Base-by-base conservation (phyloP, 2,888 invertebrate species). In the Furcula furcula region DNA sequence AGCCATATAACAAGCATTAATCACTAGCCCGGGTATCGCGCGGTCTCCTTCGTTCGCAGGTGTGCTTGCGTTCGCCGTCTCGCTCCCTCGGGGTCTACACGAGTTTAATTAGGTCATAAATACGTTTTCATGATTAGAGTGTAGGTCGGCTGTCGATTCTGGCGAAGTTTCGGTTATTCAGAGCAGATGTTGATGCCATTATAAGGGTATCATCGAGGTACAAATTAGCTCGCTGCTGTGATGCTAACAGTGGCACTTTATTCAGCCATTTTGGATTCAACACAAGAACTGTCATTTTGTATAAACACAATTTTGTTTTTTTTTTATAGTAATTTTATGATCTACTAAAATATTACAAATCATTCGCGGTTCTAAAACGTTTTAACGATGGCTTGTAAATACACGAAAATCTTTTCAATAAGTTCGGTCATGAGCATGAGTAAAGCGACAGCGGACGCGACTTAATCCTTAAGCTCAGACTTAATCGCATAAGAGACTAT, bases 1-100 rank as follows among this genome's bases (percentile, higher is more conserved):
- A 91, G 90, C 91, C 91, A 91, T 91, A 91, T 90, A 91, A 91
- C 88, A 82, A 82, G 87, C 81, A 91, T 92, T 92, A 92, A 92
- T 92, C 91, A 92, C 89, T 70, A 66, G 65, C 55, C 63, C 59
- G 70, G 80, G 72, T 63, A 60, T 61, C 56, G 38, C 36, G 52
- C 53, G 44, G 46, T 80, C 79, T 68, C 75, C 48, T 56, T 85
- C 67, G 36, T 52, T 46, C 78, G 37, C 43, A 36, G 40, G 25
- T 9, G 26, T 33, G 31, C 29, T 29, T 16, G 43, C 21, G 44
- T 65, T 40, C 47, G 22, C 41, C 33, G 55, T 80, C 78, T 51
- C 63, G 36, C 48, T 80, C 72, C 31, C 48, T 34, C 64, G 59
- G 53, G 55, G 51, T 55, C 78, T 85, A 80, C 81, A 82, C 72